Evolutionary conservation across 1,140 invertebrate genomes (phyloP).

Genomic region (Bombus picipes): DNA sequence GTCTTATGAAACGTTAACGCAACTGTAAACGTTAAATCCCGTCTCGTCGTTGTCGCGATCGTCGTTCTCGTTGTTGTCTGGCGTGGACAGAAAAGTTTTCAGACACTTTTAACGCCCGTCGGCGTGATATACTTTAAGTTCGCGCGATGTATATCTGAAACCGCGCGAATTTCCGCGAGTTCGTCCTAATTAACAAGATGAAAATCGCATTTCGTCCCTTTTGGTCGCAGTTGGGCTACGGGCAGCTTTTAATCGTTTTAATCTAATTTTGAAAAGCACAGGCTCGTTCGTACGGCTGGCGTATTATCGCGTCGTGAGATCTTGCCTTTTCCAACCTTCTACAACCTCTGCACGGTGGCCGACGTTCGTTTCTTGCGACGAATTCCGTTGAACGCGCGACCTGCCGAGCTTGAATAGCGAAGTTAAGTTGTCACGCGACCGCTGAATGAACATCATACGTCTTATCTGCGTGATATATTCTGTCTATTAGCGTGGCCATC

Average conservation of each 20-base stretch:
- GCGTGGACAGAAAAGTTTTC: slow-evolving; percentile 13
- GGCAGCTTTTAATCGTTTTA: slow-evolving; percentile 32
- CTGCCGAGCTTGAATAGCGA: not conserved
- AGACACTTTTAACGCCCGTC: slow-evolving; percentile 5
- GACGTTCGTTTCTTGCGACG: slow-evolving; percentile 29
- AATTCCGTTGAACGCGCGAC: slow-evolving; percentile 25
- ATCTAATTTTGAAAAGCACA: slow-evolving; percentile 14
- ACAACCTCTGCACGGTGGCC: not conserved
- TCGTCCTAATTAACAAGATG: slow-evolving; percentile 43
- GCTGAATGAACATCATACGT: slow-evolving; percentile 21
- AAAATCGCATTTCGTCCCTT: slow-evolving; percentile 15
- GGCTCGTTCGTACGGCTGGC: not conserved
- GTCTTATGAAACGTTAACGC: not conserved
- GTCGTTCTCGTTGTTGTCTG: not conserved
- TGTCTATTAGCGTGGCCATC: slow-evolving; percentile 16
- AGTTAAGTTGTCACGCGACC: slow-evolving; percentile 40
- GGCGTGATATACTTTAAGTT: slow-evolving; percentile 4
- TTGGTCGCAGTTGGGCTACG: not conserved
- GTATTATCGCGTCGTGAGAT: slow-evolving; percentile 23
- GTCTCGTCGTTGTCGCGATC: not conserved
- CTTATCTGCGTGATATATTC: slow-evolving; percentile 18
- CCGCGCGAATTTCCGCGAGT: slow-evolving; percentile 24
- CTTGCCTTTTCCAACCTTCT: slow-evolving; percentile 20
- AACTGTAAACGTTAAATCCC: slow-evolving; percentile 4
- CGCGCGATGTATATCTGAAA: slow-evolving; percentile 11